Conservation (phyloP, 2,888 invertebrate genomes). For the Microplitis deprimator region DNA sequence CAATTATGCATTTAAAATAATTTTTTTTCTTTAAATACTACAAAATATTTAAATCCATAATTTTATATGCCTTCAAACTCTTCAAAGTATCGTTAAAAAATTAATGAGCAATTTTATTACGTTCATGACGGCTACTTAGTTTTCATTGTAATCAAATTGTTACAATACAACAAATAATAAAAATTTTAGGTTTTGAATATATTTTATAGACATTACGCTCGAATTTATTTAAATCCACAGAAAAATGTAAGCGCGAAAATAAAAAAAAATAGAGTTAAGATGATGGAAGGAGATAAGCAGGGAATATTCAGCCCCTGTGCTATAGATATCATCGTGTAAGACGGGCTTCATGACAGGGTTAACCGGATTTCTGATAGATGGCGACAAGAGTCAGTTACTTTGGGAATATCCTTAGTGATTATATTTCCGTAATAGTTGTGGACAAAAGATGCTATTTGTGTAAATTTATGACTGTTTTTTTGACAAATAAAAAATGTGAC, state of each 20-base stretch:
- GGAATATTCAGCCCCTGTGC: slow-evolving; percentile 1
- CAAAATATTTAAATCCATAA: slow-evolving; percentile 3
- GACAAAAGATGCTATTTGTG: no score
- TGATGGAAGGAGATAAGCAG: neutral
- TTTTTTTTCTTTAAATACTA: neutral
- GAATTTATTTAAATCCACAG: neutral
- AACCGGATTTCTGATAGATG: slow-evolving; percentile 60
- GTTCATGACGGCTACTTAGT: neutral
- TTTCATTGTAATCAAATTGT: neutral
- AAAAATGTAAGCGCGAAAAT: neutral
- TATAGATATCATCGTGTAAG: slow-evolving; percentile 59
- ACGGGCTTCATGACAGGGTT: slow-evolving; percentile 59
- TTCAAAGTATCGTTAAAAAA: neutral
- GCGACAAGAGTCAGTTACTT: slow-evolving; percentile 63
- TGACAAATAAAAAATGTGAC: no score
- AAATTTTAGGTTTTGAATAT: neutral
- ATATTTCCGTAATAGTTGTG: no score
- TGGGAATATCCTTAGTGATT: slow-evolving; percentile 27
- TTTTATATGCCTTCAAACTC: slow-evolving; percentile 8
- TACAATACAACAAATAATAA: neutral
- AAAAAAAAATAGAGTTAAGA: neutral
- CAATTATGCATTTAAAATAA: neutral
- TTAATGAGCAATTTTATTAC: neutral
- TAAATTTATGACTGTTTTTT: no score
- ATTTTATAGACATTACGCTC: neutral